Base-by-base conservation (phyloP, 2,888 invertebrate genomes). In the Mesodorylaimus sp. region DNA sequence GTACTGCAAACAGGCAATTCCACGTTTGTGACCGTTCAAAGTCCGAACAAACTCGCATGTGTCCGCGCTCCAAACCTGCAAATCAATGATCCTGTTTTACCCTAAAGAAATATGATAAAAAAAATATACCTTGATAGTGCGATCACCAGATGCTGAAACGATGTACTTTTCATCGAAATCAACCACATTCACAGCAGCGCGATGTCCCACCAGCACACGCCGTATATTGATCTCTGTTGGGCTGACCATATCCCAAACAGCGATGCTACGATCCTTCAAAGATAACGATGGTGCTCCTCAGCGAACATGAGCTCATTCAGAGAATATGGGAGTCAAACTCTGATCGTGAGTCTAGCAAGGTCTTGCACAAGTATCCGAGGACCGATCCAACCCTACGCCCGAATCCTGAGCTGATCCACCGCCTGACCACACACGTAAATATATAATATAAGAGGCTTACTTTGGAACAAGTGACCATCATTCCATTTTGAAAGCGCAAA, bases 401-500 rank as follows among this genome's bases (percentile, higher is more conserved):
- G n/a, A n/a, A n/a, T n/a, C n/a, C n/a, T n/a, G n/a, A n/a, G n/a
- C n/a, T n/a, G n/a, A n/a, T n/a, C n/a, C n/a, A n/a, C n/a, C n/a
- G n/a, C n/a, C n/a, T n/a, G n/a, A n/a, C n/a, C n/a, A n/a, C 19
- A 45, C 3, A n/a, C 29, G 7, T 45, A 19, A 45, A 10, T 28
- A 24, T 24, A 25, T 28, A 5, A n/a, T 24, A 24, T 45, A 45
- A 16, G 7, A 24, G 3, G 10, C n/a, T 3, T 57, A 86, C 86
- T 79, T 95, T 95, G 49, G 89, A 95, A 73, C 97, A 99, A 0
- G 97, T 99, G 60, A 99, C 97, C 93, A 99, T 95, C 82, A 97
- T 91, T 49, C 95, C 95, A 69, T 95, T 91, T 69, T 85, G 86
- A 73, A 99, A 99, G 56, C 97, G 75, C 58, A 99, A 77, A 77